Base-by-base conservation (phyloP, 2,113 vertebrate genomes). In the Megalops atlanticus region DNA sequence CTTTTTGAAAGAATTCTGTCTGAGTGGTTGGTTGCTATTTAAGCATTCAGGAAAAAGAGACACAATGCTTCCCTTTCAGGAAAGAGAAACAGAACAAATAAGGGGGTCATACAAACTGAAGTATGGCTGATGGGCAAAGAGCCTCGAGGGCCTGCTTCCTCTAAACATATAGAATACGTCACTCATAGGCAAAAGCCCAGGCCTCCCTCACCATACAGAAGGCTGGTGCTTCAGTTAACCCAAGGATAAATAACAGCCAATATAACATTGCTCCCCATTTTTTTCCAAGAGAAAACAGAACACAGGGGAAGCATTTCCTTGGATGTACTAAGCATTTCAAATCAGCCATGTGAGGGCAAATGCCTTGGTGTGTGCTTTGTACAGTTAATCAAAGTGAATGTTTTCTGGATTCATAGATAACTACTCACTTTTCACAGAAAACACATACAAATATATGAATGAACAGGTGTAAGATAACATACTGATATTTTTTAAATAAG, bases 1-100 rank as follows among this genome's bases (percentile, higher is more conserved):
- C 31, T 87, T 86, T 85, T 81, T 84, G 49, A 74, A 81, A 88
- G 85, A 89, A 85, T 74, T 83, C 69, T 87, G 81, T 49, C 47
- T 0, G 85, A 74, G 82, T 45, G 74, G 76, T 86, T 92, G 87
- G 72, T 80, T 87, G 76, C 78, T 81, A 78, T 75, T 86, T 73
- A 75, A 82, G 47, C 64, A 64, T 82, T 83, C 71, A 80, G 76
- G 83, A 88, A 88, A 71, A 76, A 82, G 74, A 84, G 81, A 84
- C 84, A 91, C 89, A 90, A 93, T 85, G 85, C 72, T 75, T 8
- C 84, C 81, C 84, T 87, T 89, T 89, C 85, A 92, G 81, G 71
- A 31, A 64, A 82, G 68, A 83, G 79, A 78, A 81, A 47, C 70
- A 77, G 80, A 64, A 40, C 77, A 85, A 74, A 89, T 73, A 86